Evolutionary conservation across 2,113 vertebrate genomes (phyloP), one percentile per base, ranked within the genome.

Genomic region (Odontophorus gujanensis): DNA sequence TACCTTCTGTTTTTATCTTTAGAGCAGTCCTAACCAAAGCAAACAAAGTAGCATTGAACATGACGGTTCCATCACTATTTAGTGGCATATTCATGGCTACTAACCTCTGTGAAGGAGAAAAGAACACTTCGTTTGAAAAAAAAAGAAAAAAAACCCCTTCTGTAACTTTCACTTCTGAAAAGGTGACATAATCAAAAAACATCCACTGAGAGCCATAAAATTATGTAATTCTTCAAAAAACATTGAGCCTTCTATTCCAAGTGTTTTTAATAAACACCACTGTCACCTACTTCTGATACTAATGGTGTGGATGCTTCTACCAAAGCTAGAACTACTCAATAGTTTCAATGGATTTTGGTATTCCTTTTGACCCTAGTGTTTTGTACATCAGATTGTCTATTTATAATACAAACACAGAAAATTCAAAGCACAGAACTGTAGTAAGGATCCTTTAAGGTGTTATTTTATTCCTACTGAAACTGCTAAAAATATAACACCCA

Each of bases 51-150:
- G 99, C 99, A 16, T 99, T 99, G 95, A 99, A 99, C 99, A 99
- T 99, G 95, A 99, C 99, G 0, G 99, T 99, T 84, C 99, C 99
- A 9, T 99, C 99, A 57, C 99, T 99, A 97, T 99, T 99, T 53
- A 99, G 98, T 66, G 99, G 99, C 99, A 99, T 99, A 97, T 99
- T 99, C 99, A 99, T 99, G 93, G 99, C 99, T 72, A 99, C 99
- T 81, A 99, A 97, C 93, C 99, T 98, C 99, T 99, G 98, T 55
- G 95, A 97, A 96, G 59, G 65, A 93, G 95, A 91, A 93, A 92
- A 75, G 62, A 66, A 93, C 85, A 75, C 6, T 43, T 87, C 57
- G 13, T 68, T 68, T 58, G 48, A 3, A 59, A 72, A 75, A 19
- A 57, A 13, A 9, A 62, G 38, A 26, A 62, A 62, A 38, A 11